Base-by-base conservation (phyloP, 2,888 invertebrate species). In the Myathropa florea region DNA sequence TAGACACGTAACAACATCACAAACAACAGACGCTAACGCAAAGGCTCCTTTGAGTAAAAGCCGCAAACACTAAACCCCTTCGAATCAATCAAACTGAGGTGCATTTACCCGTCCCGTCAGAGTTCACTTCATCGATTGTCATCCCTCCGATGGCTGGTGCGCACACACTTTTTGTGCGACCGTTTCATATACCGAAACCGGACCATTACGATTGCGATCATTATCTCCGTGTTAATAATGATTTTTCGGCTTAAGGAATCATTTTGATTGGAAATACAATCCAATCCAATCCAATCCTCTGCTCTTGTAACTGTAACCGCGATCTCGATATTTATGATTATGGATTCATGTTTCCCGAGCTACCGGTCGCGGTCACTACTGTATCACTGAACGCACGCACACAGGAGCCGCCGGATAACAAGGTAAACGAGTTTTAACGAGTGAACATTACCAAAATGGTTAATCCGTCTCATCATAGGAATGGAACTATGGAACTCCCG, bases 391-490 rank as follows among this genome's bases (percentile, higher is more conserved):
- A 30, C 28, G 21, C 21, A 39, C 23, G 23, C 33, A 33, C 55
- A 73, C 33, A 73, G 60, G 33, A 67, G 73, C 61, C 67, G 67
- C 60, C 61, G 85, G 84, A 88, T 89, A 89, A 89, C 89, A 89
- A 89, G 88, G 88, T 81, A 83, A 88, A 88, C 88, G 70, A 83
- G 88, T 88, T 88, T 88, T 89, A 89, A 89, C 89, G 89, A 89
- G 88, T 89, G 84, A 88, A 87, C 88, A 89, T 88, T 89, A 88
- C 89, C 89, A 89, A 89, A 89, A 88, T 88, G 89, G 89, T 89
- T 89, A 88, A 89, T 88, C 88, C 80, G 87, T 72, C 83, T 72
- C 79, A 79, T 86, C 86, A 78, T 79, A 78, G 79, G 77, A 18
- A 46, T 46, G 46, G 18, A 46, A 18, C 6, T 46, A 18, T 46